Base-by-base conservation (phyloP, 2,113 vertebrate genomes). In the Syrrhaptes paradoxus region DNA sequence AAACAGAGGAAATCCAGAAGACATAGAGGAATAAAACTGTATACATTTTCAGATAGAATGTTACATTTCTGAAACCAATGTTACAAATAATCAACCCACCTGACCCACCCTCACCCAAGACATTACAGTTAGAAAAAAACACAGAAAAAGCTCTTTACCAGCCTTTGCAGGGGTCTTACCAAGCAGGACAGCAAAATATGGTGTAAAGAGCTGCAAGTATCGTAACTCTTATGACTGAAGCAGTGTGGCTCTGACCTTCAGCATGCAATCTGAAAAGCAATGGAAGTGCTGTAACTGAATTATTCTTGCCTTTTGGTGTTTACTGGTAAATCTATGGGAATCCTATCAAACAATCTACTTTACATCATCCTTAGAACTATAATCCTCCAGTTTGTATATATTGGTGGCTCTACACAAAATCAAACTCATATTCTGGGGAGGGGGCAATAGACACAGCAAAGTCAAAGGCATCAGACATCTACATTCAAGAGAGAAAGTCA, bases 1-100 rank as follows among this genome's bases (percentile, higher is more conserved):
- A 96, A 97, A 96, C 38, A 59, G 63, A 92, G 46, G 76, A 95
- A 96, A 97, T 46, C 7, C 87, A 90, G 51, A 88, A 93, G 34
- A 36, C 45, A 85, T 1, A 54, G 51, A 10, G 43, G 20, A 93
- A 71, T 52, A 84, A 95, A 91, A 54, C 4, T 32, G 55, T 36
- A 89, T 54, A 28, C 48, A 19, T 45, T 66, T 61, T 57, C 87
- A 73, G 45, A 34, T 43, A 43, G 67, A 85, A 61, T 29, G 32
- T n/a, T 82, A 38, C 4, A 16, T 66, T 91, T 83, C 54, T 86
- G 36, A 82, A 90, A 77, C 5, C 5, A 68, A 3, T 65, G 49
- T 48, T 66, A 43, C 9, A 80, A 52, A 72, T 45, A 34, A n/a
- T 43, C 55, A 59, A 21, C 8, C 5, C 52, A 75, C 24, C 25